Evolutionary conservation across 2,888 invertebrate genomes (phyloP), one percentile per base, ranked within the genome.

Genomic region (Subacronicta megacephala): DNA sequence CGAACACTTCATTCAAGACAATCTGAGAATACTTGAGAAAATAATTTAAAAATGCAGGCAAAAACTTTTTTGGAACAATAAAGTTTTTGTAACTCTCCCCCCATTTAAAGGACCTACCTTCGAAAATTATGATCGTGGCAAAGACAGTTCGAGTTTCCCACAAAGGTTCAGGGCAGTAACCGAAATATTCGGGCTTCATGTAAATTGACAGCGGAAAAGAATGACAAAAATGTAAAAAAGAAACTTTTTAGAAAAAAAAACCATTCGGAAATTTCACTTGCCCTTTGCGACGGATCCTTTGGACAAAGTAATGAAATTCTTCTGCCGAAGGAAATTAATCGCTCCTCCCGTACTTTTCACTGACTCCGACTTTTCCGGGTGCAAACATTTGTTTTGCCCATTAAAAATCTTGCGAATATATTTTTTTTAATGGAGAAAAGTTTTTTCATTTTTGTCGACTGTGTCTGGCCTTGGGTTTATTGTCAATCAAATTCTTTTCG

Each of bases 301-400:
- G 50, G 60, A 49, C 55, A 52, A 50, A 41, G 44, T 78, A 81
- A 81, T 81, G 77, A 81, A 80, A 81, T 81, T 81, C 80, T 65
- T 70, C 56, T 41, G 59, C 52, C 59, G 65, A 72, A 75, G 77
- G 69, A 81, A 78, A 80, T 78, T 71, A 77, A 75, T 78, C 62
- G 70, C 37, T 63, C 10, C 52, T 58, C 45, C 56, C 43, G 53
- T 62, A 70, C 53, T 60, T 65, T 74, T 55, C 50, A 53, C 55
- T 54, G 60, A n/a, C 35, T 33, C 44, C 49, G 45, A 38, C 42
- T 58, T 53, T 60, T 60, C 31, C 38, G 41, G 36, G 26, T 38
- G 7, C 51, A 55, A 66, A 60, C 44, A 55, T 66, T 67, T 53
- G 43, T 44, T 40, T 56, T 46, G 20, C 20, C 51, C 47, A 51